Base-by-base conservation (phyloP, 2,113 vertebrate species). In the Catagonus wagneri region DNA sequence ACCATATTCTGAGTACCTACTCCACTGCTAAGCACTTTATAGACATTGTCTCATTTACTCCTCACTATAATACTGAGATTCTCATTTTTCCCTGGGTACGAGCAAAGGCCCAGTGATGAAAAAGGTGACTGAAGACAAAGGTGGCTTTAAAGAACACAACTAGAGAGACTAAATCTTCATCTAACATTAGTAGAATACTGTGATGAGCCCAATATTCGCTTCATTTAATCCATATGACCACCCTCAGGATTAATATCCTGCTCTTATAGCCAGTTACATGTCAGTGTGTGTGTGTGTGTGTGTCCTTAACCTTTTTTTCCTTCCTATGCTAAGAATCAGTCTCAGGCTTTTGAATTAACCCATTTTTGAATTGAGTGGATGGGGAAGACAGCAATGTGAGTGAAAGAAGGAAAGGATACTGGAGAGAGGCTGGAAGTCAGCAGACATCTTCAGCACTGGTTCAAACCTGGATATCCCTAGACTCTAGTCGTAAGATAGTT, bases 161-260 rank as follows among this genome's bases (percentile, higher is more conserved):
- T 52, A 17, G 29, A 87, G 36, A 87, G n/a, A 32, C 63, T 50
- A 69, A 86, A 72, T 72, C 69, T 25, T 44, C 36, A 44, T 72
- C 11, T 25, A 80, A 65, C 44, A 92, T 81, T 69, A 80, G 86
- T 58, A 14, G 54, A 61, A 7, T 63, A 68, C 19, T 78, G 65
- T 68, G 8, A 58, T 74, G 69, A 68, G 17, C 58, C 63, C 50
- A 66, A 58, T 68, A 87, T 36, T 83, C 7, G 15, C 20, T 25
- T 92, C 87, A 66, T 81, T 92, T 81, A 92, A 74, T 74, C 22
- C 25, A 95, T 61, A n/a, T 27, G 63, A 71, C 16, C 81, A 92
- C 60, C 32, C 61, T 88, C 23, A 87, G 29, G 72, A 50, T 96
- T 90, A 65, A 65, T 90, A 87, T 66, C 36, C 58, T 25, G 61